Base-by-base conservation (phyloP, 2,888 invertebrate species). In the Odontomyia ornata region DNA sequence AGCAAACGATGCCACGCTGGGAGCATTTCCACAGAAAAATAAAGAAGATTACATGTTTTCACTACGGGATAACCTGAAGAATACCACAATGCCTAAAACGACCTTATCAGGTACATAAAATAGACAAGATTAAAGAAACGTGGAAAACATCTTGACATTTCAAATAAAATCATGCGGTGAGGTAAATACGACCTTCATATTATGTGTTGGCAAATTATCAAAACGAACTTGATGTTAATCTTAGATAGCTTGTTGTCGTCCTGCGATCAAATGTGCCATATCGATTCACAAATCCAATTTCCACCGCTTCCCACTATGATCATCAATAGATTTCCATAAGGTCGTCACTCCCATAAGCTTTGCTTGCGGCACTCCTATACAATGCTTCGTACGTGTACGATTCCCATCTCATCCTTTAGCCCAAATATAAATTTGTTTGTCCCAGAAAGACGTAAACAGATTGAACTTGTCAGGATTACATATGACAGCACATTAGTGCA, bases 401-500 rank as follows among this genome's bases (percentile, higher is more conserved):
- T 36, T 36, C 36, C 36, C 36, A 9, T 11, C 28, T 15, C 28
- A 64, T 52, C 28, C 36, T 30, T 36, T 67, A 23, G 9, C 67
- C 18, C n/a, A 1, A 67, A 21, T 64, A 43, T 43, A 67, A 67
- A 67, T 67, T 21, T 67, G 67, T 67, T 67, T 67, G 43, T 23
- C n/a, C n/a, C 36, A 43, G 43, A 67, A 43, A 67, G 67, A 67
- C 43, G 67, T 43, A 67, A 67, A 43, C 36, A 67, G 67, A 67
- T 67, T 67, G 67, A 18, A 67, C 43, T 67, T 67, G 67, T 67
- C 23, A 18, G 46, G 21, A 36, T 43, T 36, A 36, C 67, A 21
- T 67, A 67, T 67, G 67, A 67, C 43, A 67, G 43, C 67, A 67
- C 67, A 67, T 67, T 67, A 67, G 36, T 21, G 15, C 43, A 1